phyloP scores from a whole-genome alignment of 2,113 vertebrate species.

The Eudyptes chrysolophus region DNA sequence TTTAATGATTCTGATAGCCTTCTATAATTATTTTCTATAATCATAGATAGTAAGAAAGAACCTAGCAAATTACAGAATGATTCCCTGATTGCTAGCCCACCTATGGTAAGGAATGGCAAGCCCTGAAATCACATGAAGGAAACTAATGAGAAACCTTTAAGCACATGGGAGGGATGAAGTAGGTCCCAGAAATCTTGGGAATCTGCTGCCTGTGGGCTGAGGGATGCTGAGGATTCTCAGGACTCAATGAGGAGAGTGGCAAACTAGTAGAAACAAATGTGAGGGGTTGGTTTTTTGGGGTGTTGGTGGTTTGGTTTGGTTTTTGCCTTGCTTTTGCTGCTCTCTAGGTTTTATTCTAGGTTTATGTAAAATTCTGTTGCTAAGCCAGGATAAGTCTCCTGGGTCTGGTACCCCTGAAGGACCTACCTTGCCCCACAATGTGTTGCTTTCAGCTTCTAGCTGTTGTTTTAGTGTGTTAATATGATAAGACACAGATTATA shows the following conservation, averaged over 20 bases:
- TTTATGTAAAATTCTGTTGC: not conserved
- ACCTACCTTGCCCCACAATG: accelerated
- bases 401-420: not conserved
- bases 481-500: not conserved
- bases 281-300: accelerated
- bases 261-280: not conserved
- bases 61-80: not conserved
- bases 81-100: not conserved
- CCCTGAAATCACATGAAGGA: not conserved
- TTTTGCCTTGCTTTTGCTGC: not conserved
- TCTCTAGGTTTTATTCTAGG: not conserved
- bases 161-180: not conserved
- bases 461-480: not conserved
- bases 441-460: not conserved
- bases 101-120: not conserved
- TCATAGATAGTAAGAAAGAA: not conserved
- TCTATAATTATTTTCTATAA: not conserved
- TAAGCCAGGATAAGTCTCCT: not conserved
- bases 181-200: not conserved
- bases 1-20: not conserved
- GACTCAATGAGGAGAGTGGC: not conserved
- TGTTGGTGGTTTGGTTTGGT: not conserved
- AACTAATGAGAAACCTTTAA: not conserved
- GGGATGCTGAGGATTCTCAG: not conserved
- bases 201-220: not conserved